A percentile compares a stretch with the other conserved stretches of the same genome.
Conservation (phyloP, 2,888 invertebrate genomes). For the Polymixis flavicincta region DNA sequence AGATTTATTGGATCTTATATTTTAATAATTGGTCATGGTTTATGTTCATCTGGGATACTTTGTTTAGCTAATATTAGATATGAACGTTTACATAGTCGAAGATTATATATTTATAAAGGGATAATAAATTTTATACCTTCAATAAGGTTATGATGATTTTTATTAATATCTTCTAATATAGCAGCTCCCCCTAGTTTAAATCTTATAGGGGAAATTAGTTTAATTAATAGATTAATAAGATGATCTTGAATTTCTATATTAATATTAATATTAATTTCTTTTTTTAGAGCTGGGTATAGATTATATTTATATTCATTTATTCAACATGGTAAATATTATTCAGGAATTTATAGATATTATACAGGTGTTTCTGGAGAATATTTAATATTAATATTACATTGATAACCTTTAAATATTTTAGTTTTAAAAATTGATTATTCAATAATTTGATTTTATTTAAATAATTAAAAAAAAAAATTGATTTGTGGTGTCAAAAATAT, state of each 20-base stretch:
- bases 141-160: slow-evolving; percentile 92
- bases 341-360: slow-evolving; percentile 87
- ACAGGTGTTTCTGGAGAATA: slow-evolving; percentile 88
- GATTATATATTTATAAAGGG: slow-evolving; percentile 92
- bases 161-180: slow-evolving; percentile 92
- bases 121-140: slow-evolving; percentile 91
- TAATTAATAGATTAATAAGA: slow-evolving; percentile 91
- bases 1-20: slow-evolving; percentile 88
- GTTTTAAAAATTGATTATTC: slow-evolving; percentile 89
- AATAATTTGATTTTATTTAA: slow-evolving; percentile 90
- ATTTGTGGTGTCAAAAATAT: slow-evolving; percentile 92
- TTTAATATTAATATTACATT: slow-evolving; percentile 92
- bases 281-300: slow-evolving; percentile 92
- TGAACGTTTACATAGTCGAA: slow-evolving; percentile 91
- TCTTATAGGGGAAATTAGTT: slow-evolving; percentile 92
- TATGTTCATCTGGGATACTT: slow-evolving; percentile 92
- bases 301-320: slow-evolving; percentile 92
- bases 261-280: slow-evolving; percentile 90
- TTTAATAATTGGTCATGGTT: slow-evolving; percentile 92
- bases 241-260: slow-evolving; percentile 88
- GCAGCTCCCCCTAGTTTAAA: slow-evolving; percentile 92
- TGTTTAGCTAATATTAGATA: slow-evolving; percentile 92
- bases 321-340: slow-evolving; percentile 91
- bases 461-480: slow-evolving; percentile 93
- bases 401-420: slow-evolving; percentile 91